Percentiles rank a stretch among this genome's conserved stretches.
phyloP scores from a whole-genome alignment of 2,113 vertebrate genomes.

The Siphamia tubifer region DNA sequence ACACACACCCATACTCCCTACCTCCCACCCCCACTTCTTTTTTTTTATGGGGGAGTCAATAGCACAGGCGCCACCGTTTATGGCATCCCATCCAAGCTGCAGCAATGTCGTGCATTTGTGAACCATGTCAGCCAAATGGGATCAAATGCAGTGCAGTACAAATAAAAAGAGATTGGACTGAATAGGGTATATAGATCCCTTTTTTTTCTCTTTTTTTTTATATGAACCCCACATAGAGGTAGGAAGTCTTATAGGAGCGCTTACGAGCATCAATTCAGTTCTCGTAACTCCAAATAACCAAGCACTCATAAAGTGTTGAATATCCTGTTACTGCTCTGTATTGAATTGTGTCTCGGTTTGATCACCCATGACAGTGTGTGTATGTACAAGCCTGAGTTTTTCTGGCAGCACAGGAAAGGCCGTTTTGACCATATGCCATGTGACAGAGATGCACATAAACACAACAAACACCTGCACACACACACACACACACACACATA shows the following conservation, averaged over 20 bases:
- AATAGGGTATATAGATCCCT: slow-evolving; percentile 59
- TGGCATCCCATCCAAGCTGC: slow-evolving; percentile 32
- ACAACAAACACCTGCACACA: not conserved
- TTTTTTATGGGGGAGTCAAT: slow-evolving; percentile 53
- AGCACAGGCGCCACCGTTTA: slow-evolving; percentile 59
- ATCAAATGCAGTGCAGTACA: slow-evolving; percentile 39
- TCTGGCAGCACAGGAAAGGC: slow-evolving; percentile 4
- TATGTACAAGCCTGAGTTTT: not conserved
- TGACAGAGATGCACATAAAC: not conserved
- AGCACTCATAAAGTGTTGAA: slow-evolving; percentile 36
- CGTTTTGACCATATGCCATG: slow-evolving; percentile 30
- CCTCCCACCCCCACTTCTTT: not conserved
- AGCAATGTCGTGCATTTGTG: slow-evolving; percentile 27
- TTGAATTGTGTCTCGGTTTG: slow-evolving; percentile 16
- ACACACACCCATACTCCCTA: too few species aligned
- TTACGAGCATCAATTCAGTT: slow-evolving; percentile 6
- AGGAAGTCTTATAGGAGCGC: slow-evolving; percentile 25
- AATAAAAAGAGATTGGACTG: slow-evolving; percentile 58
- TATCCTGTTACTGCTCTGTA: slow-evolving; percentile 36
- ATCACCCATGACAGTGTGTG: slow-evolving; percentile 11
- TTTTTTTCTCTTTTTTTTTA: too few species aligned
- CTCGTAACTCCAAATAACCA: slow-evolving; percentile 43
- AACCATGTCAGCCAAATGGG: slow-evolving; percentile 41
- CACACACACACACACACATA: not conserved
- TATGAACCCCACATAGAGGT: slow-evolving; percentile 29